phyloP scores from a whole-genome alignment of 2,797 vertebrate species.

The Helarctos malayanus region DNA sequence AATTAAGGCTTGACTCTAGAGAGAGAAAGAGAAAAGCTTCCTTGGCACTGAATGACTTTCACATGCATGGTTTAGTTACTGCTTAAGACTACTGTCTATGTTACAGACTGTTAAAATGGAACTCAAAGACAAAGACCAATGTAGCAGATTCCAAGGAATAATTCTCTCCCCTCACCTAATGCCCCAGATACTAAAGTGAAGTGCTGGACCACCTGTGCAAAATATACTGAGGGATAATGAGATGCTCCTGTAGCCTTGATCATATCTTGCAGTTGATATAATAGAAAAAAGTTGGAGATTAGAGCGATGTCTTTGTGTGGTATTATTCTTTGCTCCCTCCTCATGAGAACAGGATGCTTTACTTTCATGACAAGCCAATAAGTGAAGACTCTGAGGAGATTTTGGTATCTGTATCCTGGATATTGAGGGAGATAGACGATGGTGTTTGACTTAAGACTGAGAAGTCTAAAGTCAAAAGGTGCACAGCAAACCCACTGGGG shows the following conservation, averaged over 20 bases:
- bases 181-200: neutral
- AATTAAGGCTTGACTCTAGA: neutral
- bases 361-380: neutral
- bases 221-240: neutral
- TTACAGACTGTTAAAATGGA: neutral
- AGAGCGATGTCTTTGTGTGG: neutral
- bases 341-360: neutral
- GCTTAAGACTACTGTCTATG: neutral
- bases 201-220: neutral
- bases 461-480: neutral
- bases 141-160: neutral
- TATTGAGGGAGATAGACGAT: neutral
- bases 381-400: neutral
- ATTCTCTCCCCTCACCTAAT: neutral
- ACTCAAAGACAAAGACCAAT: neutral
- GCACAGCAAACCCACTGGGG: neutral
- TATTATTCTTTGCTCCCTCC: neutral
- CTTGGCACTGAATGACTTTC: neutral
- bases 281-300: neutral
- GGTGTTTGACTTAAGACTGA: neutral
- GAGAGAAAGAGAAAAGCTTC: neutral
- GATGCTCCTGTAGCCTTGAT: neutral
- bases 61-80: neutral
- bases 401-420: neutral
- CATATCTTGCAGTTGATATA: neutral